Evolutionary conservation across 2,797 vertebrate species (phyloP), one percentile per base, ranked within the genome.

Genomic region (Zalophus californianus): DNA sequence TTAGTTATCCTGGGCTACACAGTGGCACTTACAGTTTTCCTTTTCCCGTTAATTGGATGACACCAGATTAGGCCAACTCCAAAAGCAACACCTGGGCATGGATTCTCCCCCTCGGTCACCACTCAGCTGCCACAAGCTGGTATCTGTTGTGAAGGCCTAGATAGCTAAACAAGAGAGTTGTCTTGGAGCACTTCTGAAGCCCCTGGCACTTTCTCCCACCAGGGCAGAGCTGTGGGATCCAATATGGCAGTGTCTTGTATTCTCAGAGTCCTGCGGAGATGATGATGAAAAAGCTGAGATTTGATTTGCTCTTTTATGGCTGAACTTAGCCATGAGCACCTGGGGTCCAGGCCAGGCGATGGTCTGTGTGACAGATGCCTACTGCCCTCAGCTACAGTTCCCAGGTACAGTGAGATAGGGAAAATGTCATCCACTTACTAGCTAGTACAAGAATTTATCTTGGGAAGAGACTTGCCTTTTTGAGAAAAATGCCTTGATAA

Each of bases 401-500:
- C 23, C 38, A 79, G 52, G 75, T 11, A 86, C 56, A 58, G 15
- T 41, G 88, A 94, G 56, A 86, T 88, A 23, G 2, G 41, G 50
- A 54, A n/a, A 58, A 20, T 2, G 4, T 20, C n/a, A 32, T 35
- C 58, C 82, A 27, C 48, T 82, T 54, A 88, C 54, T 6, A 50
- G 38, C 58, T 73, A 15, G 32, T 5, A 78, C 13, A 72, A 38
- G 90, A 90, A 70, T 86, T 84, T 79, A 88, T 83, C 54, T 86
- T 86, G 64, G 60, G 38, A 93, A 96, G 64, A 93, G 44, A 70
- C 11, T 72, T 64, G 25, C 38, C 83, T 92, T 62, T 89, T 64
- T 27, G 14, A 70, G 41, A 73, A 95, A 93, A 87, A 94, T 62
- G 38, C 41, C 94, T 90, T 66, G 68, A 86, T 64, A 79, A 70